A percentile compares a stretch with the other conserved stretches of the same genome.
Evolutionary conservation across 2,113 vertebrate genomes (phyloP).

Genomic region (Raja brachyura): DNA sequence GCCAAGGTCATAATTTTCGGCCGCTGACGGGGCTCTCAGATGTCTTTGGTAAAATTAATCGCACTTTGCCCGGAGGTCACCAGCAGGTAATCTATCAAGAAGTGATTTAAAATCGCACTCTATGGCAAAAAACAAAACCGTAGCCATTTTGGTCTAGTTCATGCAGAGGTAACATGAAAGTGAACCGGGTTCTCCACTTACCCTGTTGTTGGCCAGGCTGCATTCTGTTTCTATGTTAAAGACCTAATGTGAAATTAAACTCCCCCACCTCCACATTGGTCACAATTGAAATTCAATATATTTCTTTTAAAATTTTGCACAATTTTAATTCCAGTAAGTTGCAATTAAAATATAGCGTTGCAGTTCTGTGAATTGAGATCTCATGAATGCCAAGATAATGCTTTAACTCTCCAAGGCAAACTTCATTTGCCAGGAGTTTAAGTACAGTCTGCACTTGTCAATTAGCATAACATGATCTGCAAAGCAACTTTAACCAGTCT

Average conservation of each 20-base stretch:
- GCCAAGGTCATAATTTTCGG: conserved; percentile 72
- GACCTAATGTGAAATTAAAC: too few relatives aligned
- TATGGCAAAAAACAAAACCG: conserved; percentile 48
- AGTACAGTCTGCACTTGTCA: conserved; percentile 60
- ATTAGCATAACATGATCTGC: conserved; percentile 59
- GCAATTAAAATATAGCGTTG: conserved; percentile 12
- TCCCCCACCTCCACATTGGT: too few relatives aligned
- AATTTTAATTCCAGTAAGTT: neutral
- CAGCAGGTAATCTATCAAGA: conserved; percentile 85
- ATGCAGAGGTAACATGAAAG: conserved; percentile 23
- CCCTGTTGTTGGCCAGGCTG: neutral
- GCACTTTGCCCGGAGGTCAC: conserved; percentile 73
- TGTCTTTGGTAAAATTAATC: conserved; percentile 91
- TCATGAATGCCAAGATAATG: neutral
- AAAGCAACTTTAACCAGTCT: conserved; percentile 60
- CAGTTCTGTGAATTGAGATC: neutral
- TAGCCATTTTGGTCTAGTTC: conserved; percentile 39
- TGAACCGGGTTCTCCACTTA: neutral
- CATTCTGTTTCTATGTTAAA: neutral
- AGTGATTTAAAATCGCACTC: conserved; percentile 68
- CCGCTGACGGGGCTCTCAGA: conserved; percentile 73
- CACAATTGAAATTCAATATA: neutral
- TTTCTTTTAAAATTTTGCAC: neutral
- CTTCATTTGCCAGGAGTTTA: conserved; percentile 42
- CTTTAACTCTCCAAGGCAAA: neutral